A percentile compares a stretch with the other conserved stretches of the same genome.
Evolutionary conservation across 2,888 invertebrate genomes (phyloP).

Genomic region (Perithous albicinctus): DNA sequence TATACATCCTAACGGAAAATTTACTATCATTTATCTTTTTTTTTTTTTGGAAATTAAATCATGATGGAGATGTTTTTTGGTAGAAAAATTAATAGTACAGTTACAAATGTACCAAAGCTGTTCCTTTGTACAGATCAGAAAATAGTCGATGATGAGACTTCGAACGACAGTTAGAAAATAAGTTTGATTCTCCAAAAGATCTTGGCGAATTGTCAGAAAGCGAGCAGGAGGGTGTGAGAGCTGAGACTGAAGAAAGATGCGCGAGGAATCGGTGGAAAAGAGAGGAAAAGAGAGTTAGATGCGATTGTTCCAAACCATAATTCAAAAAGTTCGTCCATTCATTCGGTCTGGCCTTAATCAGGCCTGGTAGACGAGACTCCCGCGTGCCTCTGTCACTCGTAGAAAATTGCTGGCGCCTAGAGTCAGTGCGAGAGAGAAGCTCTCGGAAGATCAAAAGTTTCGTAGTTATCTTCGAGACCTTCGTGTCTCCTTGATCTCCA

Average conservation of each 20-base stretch:
- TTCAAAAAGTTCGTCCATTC: conserved; percentile 80
- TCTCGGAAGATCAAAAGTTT: conserved; percentile 53
- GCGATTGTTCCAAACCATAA: conserved; percentile 79
- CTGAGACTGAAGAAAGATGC: conserved; percentile 23
- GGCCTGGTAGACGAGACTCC: conserved; percentile 64
- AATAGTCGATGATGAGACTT: conserved; percentile 16
- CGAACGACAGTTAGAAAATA: conserved; percentile 73
- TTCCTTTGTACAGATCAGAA: background rate
- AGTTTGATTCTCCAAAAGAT: conserved; percentile 72
- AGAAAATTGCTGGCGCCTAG: conserved; percentile 47
- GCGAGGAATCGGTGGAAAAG: conserved; percentile 17
- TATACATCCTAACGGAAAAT: too few relatives aligned
- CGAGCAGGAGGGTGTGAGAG: background rate
- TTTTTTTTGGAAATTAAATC: too few relatives aligned
- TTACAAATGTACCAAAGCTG: too few relatives aligned
- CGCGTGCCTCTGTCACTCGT: conserved; percentile 42
- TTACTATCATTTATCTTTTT: too few relatives aligned
- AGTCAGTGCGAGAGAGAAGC: conserved; percentile 3
- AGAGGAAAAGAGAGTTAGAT: conserved; percentile 61
- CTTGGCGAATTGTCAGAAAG: conserved; percentile 7
- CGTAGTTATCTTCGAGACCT: conserved; percentile 56
- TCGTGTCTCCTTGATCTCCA: conserved; percentile 49
- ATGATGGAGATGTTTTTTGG: too few relatives aligned
- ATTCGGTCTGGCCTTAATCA: conserved; percentile 77
- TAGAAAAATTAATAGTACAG: too few relatives aligned